These are phyloP conservation scores for Brachymystax lenok DNA, from an alignment of 2,797 vertebrate species.

Conservation along the genomic window DNA sequence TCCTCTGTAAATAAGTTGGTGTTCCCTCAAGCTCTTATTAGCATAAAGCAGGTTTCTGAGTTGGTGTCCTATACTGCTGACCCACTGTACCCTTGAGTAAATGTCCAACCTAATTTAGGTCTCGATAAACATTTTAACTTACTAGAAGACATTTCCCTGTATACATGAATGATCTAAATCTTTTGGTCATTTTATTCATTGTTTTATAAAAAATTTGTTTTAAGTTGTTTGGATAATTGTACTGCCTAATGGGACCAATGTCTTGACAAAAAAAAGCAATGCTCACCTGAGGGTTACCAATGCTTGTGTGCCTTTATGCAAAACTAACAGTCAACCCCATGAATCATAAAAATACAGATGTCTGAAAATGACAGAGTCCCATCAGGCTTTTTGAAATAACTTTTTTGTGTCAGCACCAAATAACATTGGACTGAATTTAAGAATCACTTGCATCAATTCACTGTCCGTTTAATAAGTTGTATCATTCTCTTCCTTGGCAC, in stretches of 20 bases:
- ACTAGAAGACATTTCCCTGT: slow-evolving; percentile 52
- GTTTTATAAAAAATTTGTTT: slow-evolving; percentile 55
- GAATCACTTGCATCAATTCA: slow-evolving; percentile 56
- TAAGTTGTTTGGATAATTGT: slow-evolving; percentile 75
- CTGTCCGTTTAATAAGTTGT: slow-evolving; percentile 60
- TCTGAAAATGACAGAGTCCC: slow-evolving; percentile 66
- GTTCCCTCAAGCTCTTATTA: slow-evolving; percentile 43
- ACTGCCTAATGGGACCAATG: slow-evolving; percentile 81
- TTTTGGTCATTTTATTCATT: slow-evolving; percentile 64
- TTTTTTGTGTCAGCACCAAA: slow-evolving; percentile 50
- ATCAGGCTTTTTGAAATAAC: slow-evolving; percentile 65
- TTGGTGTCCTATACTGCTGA: slow-evolving; percentile 65
- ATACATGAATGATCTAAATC: slow-evolving; percentile 75
- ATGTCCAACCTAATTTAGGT: slow-evolving; percentile 51
- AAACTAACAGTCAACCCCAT: slow-evolving; percentile 68
- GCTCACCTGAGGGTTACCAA: slow-evolving; percentile 68
- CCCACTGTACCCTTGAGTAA: slow-evolving; percentile 57
- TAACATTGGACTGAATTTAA: slow-evolving; percentile 50
- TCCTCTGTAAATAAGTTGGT: slow-evolving; percentile 67
- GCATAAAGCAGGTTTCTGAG: slow-evolving; percentile 42
- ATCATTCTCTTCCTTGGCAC: slow-evolving; percentile 70
- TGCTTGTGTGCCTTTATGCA: slow-evolving; percentile 85
- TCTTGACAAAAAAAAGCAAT: slow-evolving; percentile 70
- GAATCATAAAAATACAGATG: slow-evolving; percentile 60
- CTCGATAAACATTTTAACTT: slow-evolving; percentile 51